phyloP scores from a whole-genome alignment of 2,113 vertebrate species.

The Chloroceryle aenea region DNA sequence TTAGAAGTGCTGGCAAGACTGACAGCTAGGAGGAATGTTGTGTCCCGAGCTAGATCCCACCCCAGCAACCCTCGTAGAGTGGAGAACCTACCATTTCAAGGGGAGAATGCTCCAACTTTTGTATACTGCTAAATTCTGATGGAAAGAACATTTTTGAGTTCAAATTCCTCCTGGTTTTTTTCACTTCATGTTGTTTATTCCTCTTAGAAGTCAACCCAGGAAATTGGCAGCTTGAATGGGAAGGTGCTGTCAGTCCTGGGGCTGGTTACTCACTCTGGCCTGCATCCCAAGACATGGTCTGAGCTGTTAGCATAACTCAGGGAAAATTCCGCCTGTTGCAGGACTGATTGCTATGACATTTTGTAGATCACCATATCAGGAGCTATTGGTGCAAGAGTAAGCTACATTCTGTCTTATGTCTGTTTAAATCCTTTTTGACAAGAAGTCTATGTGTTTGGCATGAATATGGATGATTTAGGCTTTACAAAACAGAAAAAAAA shows the following conservation, averaged over 20 bases:
- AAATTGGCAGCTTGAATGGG: neutral
- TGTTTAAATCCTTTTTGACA: conserved; percentile 39
- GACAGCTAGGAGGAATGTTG: neutral
- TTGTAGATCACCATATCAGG: neutral
- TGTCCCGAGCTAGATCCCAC: neutral
- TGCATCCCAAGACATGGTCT: neutral
- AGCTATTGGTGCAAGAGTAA: neutral
- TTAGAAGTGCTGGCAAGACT: neutral
- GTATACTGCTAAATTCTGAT: neutral
- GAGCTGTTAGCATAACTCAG: neutral
- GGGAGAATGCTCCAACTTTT: neutral
- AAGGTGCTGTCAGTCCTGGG: neutral
- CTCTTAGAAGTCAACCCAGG: neutral
- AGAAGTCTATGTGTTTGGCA: neutral
- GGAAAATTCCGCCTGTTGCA: neutral
- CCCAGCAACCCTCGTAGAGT: neutral
- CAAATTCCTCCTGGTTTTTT: neutral
- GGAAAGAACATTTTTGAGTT: neutral
- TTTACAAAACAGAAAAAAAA: neutral
- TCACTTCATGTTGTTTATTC: neutral
- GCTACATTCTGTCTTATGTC: neutral
- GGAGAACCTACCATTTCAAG: neutral
- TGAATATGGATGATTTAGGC: conserved; percentile 30
- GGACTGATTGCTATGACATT: conserved; percentile 24
- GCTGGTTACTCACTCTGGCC: neutral